These are phyloP conservation scores for Zelleria hepariella DNA, from an alignment of 2,888 invertebrate genomes.

Conservation along the genomic window DNA sequence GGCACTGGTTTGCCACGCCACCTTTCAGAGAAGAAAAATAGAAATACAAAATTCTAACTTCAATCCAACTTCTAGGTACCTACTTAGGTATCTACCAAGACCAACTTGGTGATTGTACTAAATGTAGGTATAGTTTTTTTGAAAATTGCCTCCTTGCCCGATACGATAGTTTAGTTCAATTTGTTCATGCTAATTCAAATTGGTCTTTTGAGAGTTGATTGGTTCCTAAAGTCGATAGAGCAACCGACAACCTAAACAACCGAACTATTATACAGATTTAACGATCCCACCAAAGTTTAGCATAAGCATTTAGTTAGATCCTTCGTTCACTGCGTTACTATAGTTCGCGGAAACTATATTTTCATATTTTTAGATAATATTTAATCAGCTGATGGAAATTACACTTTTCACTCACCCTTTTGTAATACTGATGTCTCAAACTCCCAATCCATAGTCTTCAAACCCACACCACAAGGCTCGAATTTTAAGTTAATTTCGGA, in stretches of 20 bases:
- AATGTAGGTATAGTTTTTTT: no score
- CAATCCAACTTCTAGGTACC: no score
- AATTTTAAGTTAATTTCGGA: no score
- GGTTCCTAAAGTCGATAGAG: constrained; percentile 2
- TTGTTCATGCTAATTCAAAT: constrained; percentile 3
- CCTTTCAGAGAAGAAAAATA: not conserved
- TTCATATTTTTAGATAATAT: no score
- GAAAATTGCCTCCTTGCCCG: constrained; percentile 10
- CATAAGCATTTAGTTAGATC: constrained; percentile 61
- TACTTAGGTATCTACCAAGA: no score
- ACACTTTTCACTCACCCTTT: no score
- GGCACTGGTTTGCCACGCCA: constrained; percentile 15
- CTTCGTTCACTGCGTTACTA: no score
- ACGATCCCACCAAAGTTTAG: constrained; percentile 71
- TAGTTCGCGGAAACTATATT: no score
- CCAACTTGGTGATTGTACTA: not conserved
- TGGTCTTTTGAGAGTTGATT: not conserved
- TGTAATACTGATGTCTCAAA: no score
- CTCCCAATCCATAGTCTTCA: no score
- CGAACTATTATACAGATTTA: constrained; percentile 51
- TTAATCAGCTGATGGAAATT: no score
- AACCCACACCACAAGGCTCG: no score
- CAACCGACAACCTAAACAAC: constrained; percentile 22
- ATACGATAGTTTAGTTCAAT: not conserved
- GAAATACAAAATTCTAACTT: not conserved